phyloP scores from a whole-genome alignment of 2,888 invertebrate genomes.

The Cantharis rufa region DNA sequence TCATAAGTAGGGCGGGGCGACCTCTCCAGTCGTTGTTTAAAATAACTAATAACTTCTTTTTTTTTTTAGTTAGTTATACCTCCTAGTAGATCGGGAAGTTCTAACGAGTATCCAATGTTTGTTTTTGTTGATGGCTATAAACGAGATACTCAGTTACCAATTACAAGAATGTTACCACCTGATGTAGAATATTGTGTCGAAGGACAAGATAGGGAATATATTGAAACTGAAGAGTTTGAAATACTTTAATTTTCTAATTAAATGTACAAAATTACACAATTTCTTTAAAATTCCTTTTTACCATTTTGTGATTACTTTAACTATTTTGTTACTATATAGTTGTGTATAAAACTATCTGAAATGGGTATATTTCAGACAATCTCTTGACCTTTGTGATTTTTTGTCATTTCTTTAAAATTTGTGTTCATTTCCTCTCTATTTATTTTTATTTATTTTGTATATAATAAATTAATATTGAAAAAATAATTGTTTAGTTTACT shows the following conservation, averaged over 20 bases:
- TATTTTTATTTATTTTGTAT: not conserved
- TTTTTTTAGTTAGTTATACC: conserved; percentile 42
- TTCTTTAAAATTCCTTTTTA: not conserved
- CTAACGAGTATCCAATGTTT: conserved; percentile 81
- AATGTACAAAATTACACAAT: not conserved
- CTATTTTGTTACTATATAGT: not conserved
- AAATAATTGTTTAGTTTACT: not conserved
- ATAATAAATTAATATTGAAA: not conserved
- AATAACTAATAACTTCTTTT: not conserved
- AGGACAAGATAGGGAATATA: conserved; percentile 63
- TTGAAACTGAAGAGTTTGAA: conserved; percentile 76
- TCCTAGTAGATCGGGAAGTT: conserved; percentile 47
- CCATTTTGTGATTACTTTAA: not conserved
- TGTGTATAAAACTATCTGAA: not conserved
- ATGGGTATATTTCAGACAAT: not conserved
- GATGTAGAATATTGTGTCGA: conserved; percentile 50
- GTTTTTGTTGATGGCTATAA: conserved; percentile 76
- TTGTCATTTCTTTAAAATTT: not conserved
- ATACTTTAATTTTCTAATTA: conserved; percentile 59
- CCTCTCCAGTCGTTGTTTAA: no score
- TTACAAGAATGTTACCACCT: conserved; percentile 41
- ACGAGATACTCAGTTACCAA: conserved; percentile 54
- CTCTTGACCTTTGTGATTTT: not conserved
- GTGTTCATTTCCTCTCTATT: not conserved
- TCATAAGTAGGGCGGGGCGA: no score